These are phyloP conservation scores for Gallinago nigripennis DNA, from an alignment of 2,797 vertebrate genomes.

Conservation along the genomic window DNA sequence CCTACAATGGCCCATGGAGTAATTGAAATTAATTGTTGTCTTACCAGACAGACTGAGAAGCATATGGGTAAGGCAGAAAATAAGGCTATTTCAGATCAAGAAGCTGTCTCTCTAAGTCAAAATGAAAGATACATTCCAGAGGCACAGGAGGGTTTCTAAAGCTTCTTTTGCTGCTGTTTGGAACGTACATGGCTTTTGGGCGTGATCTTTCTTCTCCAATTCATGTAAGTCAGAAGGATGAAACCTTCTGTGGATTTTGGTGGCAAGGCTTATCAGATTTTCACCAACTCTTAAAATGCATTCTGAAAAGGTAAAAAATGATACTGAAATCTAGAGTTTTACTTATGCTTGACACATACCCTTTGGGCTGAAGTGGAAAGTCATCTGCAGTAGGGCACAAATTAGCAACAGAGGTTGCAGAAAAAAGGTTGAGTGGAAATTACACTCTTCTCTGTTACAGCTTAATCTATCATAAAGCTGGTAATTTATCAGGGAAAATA, in stretches of 20 bases:
- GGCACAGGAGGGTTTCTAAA: background rate
- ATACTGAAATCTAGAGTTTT: background rate
- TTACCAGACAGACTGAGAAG: background rate
- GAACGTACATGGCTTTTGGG: background rate
- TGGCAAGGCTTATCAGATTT: background rate
- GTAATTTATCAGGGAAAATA: conserved; percentile 32
- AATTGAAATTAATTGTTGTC: background rate
- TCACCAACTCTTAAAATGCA: background rate
- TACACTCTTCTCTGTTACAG: background rate
- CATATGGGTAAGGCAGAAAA: background rate
- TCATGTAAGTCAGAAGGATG: background rate
- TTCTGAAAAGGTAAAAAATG: background rate
- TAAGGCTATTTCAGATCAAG: background rate
- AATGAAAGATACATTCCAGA: background rate
- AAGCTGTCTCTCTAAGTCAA: background rate
- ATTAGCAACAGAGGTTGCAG: background rate
- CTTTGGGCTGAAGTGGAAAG: background rate
- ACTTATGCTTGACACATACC: background rate
- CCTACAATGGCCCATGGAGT: background rate
- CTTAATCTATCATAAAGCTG: conserved; percentile 3
- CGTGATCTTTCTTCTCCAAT: background rate
- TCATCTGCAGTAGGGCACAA: background rate
- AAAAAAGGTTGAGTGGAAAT: conserved; percentile 7
- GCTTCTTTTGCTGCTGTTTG: background rate
- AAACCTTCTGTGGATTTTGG: background rate